phyloP scores from a whole-genome alignment of 2,888 invertebrate species.

The Chrysolina haemoptera region DNA sequence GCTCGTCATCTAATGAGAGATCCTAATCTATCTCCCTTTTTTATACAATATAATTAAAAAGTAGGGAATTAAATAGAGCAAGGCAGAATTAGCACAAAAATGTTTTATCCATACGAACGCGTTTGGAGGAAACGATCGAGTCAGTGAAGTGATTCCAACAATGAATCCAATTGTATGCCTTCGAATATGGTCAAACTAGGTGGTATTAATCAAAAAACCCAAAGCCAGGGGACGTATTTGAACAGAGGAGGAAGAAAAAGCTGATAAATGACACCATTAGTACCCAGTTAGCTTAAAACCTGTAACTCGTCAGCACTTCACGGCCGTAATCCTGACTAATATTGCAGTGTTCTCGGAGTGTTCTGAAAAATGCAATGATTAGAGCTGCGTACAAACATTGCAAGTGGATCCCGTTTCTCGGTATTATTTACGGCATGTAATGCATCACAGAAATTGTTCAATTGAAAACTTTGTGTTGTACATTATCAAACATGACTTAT shows the following conservation, averaged over 20 bases:
- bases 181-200: conserved; percentile 51
- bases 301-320: conserved; percentile 55
- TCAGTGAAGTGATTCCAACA: not conserved
- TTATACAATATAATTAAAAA: conserved; percentile 8
- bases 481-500: too few species aligned
- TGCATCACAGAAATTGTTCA: not conserved
- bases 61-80: not conserved
- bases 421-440: not conserved
- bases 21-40: conserved; percentile 11
- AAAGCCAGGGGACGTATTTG: conserved; percentile 59
- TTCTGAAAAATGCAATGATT: conserved; percentile 53
- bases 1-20: conserved; percentile 3
- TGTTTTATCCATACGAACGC: conserved; percentile 10
- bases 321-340: conserved; percentile 62
- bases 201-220: conserved; percentile 53
- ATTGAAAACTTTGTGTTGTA: not conserved
- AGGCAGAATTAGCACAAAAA: conserved; percentile 6
- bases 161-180: conserved; percentile 20
- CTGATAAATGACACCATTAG: conserved; percentile 65
- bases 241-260: conserved; percentile 60
- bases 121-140: not conserved
- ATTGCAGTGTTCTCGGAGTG: conserved; percentile 50
- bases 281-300: conserved; percentile 65
- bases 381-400: conserved; percentile 15
- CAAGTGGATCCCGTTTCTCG: not conserved